Conservation (phyloP, 1,140 invertebrate genomes). For the Trichogramma pretiosum region DNA sequence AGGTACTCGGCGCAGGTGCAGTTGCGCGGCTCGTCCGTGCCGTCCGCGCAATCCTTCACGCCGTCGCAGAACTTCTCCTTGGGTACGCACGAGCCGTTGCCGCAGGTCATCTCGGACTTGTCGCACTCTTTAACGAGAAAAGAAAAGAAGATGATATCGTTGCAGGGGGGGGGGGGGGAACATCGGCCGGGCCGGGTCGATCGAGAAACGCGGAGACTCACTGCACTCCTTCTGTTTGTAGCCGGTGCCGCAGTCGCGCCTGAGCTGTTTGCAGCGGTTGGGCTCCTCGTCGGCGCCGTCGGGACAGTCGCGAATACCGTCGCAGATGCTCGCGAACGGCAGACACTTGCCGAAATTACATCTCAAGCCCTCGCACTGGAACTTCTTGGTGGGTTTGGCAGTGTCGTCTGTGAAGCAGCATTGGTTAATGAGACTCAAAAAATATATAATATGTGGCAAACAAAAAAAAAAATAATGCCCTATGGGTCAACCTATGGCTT, state of each 20-base stretch:
- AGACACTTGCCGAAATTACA: constrained; percentile 67
- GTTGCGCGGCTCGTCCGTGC: constrained; percentile 58
- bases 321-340: constrained; percentile 52
- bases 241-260: too few species aligned
- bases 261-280: constrained; percentile 49
- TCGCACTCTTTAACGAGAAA: constrained; percentile 48
- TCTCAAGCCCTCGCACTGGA: constrained; percentile 50
- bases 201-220: too few species aligned
- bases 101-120: constrained; percentile 55
- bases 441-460: too few species aligned
- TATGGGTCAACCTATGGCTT: constrained; percentile 38
- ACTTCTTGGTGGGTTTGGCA: constrained; percentile 2
- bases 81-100: constrained; percentile 56
- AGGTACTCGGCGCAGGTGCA: constrained; percentile 62
- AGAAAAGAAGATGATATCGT: too few species aligned
- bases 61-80: constrained; percentile 61
- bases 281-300: constrained; percentile 55
- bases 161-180: too few species aligned
- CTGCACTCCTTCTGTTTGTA: too few species aligned
- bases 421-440: too few species aligned
- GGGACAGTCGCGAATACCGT: constrained; percentile 63
- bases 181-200: too few species aligned
- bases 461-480: too few species aligned
- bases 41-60: constrained; percentile 58
- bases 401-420: not conserved